Evolutionary conservation across 2,797 vertebrate species (phyloP).

Genomic region (Miichthys miiuy): DNA sequence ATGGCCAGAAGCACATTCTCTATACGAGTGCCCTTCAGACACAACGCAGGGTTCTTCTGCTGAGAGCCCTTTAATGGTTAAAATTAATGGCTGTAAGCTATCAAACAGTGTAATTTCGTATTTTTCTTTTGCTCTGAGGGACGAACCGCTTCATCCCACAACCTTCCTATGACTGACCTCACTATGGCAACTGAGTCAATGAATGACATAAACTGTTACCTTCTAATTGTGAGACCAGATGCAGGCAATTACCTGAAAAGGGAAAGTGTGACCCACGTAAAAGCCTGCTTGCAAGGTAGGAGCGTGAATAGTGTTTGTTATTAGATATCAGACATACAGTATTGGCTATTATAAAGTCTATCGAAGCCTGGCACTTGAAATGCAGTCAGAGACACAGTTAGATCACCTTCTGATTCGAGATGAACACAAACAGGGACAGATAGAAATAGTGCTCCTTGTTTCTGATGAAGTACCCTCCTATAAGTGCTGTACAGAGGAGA

Average conservation of each 20-base stretch:
- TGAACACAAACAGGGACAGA: conserved; percentile 25
- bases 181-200: conserved; percentile 41
- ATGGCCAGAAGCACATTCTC: conserved; percentile 16
- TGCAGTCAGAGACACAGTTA: conserved; percentile 6
- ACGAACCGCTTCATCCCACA: conserved; percentile 26
- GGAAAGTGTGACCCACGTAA: conserved; percentile 8
- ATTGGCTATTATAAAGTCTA: neutral
- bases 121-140: conserved; percentile 4
- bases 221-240: conserved; percentile 25
- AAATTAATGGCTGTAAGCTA: conserved; percentile 61
- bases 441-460: conserved; percentile 21
- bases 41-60: conserved; percentile 36
- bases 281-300: conserved; percentile 3
- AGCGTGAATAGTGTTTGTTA: conserved; percentile 3
- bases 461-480: conserved; percentile 35
- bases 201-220: conserved; percentile 29
- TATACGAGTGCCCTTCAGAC: conserved; percentile 49
- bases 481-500: conserved; percentile 23
- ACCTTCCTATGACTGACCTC: conserved; percentile 38
- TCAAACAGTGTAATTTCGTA: conserved; percentile 41
- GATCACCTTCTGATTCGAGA: conserved; percentile 11
- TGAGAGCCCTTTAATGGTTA: conserved; percentile 58
- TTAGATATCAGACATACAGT: neutral
- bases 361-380: neutral
- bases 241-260: conserved; percentile 25